Evolutionary conservation across 2,113 vertebrate genomes (phyloP), one percentile per base, ranked within the genome.

Genomic region (Cyrtonyx montezumae): DNA sequence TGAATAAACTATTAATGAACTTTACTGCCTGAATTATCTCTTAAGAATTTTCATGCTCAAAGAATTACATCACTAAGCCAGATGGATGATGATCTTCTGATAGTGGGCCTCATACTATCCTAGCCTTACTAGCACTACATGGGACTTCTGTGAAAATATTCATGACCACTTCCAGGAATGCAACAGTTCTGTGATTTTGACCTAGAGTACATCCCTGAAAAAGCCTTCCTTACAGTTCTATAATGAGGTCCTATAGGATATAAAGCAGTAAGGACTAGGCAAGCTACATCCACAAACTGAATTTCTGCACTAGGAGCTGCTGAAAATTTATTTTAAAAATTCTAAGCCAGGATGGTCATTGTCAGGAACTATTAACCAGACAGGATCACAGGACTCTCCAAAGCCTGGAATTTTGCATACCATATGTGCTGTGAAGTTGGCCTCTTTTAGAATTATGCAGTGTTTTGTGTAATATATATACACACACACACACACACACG

Each of bases 351-450:
- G n/a, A 70, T 69, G 65, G 87, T 59, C 79, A 59, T 15, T 22
- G 19, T 82, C 78, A 82, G 63, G 84, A 76, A 18, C 32, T 21
- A 22, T 75, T 79, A 89, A 65, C 61, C 49, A 55, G 5, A 53
- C 5, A 46, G 23, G 48, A 67, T 30, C 61, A 79, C 51, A 95
- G 70, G 89, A 87, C 36, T 91, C 21, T 91, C 11, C 42, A 43
- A 85, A 90, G 81, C 79, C 48, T 66, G 61, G 34, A 94, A 55
- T n/a, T 92, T 93, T 59, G 19, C 71, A 89, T 42, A 59, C 55
- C 87, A 46, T 89, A 79, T 79, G 77, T 91, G 69, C 84, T 88
- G n/a, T 22, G 51, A 95, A 82, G 43, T 28, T 83, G 74, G 69
- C 45, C n/a, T 28, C 26, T 53, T 53, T 53, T 15, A 53, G 51